Conservation (phyloP, 64 coral and sea anemone genomes). For the Dendrophyllia cribrosa region DNA sequence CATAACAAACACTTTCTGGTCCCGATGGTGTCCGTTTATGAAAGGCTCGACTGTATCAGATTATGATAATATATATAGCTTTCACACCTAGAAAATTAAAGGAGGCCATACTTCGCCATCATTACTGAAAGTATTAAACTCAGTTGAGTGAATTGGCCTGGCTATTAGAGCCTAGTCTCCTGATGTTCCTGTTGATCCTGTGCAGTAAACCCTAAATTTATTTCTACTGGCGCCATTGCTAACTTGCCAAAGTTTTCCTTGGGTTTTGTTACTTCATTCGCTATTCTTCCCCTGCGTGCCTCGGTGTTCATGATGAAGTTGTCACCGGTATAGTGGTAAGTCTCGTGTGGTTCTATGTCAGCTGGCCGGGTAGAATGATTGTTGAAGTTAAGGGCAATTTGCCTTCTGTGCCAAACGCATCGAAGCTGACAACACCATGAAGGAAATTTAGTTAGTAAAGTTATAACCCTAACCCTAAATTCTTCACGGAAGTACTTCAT, state of each 20-base stretch:
- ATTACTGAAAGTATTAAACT: too few relatives aligned
- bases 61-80: too few relatives aligned
- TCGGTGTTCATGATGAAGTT: neutral
- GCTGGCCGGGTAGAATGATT: neutral
- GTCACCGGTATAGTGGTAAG: neutral
- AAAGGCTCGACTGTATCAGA: too few relatives aligned
- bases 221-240: neutral
- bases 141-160: neutral
- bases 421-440: neutral
- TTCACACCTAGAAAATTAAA: too few relatives aligned
- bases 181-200: neutral
- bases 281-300: neutral
- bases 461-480: neutral
- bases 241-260: neutral
- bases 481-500: constrained; percentile 44
- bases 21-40: too few relatives aligned
- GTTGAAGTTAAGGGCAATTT: too few relatives aligned
- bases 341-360: neutral
- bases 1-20: too few relatives aligned
- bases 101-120: too few relatives aligned
- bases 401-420: neutral
- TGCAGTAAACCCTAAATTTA: neutral
- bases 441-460: neutral
- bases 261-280: neutral
- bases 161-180: neutral